phyloP scores from a whole-genome alignment of 2,888 invertebrate species.

The Peribatodes rhomboidaria region DNA sequence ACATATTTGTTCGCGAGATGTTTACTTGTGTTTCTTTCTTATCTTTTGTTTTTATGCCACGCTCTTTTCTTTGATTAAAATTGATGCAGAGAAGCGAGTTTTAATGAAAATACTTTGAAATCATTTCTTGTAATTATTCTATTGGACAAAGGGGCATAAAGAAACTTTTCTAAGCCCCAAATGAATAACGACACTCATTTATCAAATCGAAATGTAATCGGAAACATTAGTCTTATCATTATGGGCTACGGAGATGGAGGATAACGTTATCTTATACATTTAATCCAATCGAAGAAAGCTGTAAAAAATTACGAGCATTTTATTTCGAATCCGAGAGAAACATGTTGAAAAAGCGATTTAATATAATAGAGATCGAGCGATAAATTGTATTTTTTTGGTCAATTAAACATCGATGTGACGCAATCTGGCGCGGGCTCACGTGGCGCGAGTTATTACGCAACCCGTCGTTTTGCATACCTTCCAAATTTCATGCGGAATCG shows the following conservation, averaged over 20 bases:
- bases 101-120: constrained; percentile 33
- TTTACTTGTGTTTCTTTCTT: neutral
- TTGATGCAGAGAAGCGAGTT: constrained; percentile 16
- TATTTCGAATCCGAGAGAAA: constrained; percentile 32
- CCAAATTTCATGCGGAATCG: constrained; percentile 43
- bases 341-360: constrained; percentile 38
- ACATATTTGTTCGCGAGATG: constrained; percentile 11
- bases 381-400: constrained; percentile 59
- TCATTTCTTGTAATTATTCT: constrained; percentile 40
- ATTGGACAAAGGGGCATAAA: constrained; percentile 37
- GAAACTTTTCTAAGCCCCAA: constrained; percentile 36
- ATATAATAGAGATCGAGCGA: constrained; percentile 47
- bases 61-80: constrained; percentile 6
- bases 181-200: constrained; percentile 46
- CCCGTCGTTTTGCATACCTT: constrained; percentile 51
- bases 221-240: constrained; percentile 37
- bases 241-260: constrained; percentile 17
- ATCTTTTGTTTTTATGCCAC: constrained; percentile 9
- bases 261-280: constrained; percentile 27
- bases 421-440: constrained; percentile 58
- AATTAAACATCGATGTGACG: constrained; percentile 63
- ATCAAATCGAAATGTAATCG: constrained; percentile 43
- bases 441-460: constrained; percentile 60
- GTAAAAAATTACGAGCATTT: constrained; percentile 28
- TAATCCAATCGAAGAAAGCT: constrained; percentile 9